Conservation (phyloP, 2,797 vertebrate species). For the Chrosomus eos region DNA sequence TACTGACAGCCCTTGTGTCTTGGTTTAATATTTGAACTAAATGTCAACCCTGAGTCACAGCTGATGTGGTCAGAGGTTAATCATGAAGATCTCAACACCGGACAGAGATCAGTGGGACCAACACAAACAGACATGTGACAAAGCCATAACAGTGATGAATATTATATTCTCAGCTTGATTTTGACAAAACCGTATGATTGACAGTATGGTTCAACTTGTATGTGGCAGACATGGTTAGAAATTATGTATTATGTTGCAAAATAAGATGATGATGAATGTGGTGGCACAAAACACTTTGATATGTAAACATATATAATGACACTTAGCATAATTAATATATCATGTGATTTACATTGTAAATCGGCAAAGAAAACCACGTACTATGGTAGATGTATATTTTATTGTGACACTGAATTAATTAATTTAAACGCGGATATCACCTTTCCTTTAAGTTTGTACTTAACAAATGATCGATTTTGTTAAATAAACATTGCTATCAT, state of each 20-base stretch:
- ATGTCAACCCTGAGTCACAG: neutral
- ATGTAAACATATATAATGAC: neutral
- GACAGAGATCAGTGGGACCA: neutral
- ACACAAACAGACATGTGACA: slow-evolving; percentile 1
- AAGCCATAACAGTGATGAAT: neutral
- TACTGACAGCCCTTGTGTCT: neutral
- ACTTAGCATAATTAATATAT: neutral
- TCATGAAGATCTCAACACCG: neutral
- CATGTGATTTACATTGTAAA: neutral
- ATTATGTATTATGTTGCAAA: neutral
- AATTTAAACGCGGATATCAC: neutral
- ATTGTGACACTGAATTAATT: neutral
- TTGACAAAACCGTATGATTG: neutral
- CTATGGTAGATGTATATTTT: neutral
- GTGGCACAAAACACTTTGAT: neutral
- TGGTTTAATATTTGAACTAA: slow-evolving; percentile 28
- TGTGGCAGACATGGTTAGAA: neutral
- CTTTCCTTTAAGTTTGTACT: neutral
- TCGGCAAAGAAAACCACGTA: neutral
- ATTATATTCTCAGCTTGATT: neutral
- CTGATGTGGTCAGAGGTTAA: neutral
- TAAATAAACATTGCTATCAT: slow-evolving; percentile 20
- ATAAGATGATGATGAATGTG: neutral
- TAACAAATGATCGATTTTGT: neutral
- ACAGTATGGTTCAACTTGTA: neutral